These are phyloP conservation scores for Eupithecia abbreviata DNA, from an alignment of 2,888 invertebrate genomes.

Conservation along the genomic window DNA sequence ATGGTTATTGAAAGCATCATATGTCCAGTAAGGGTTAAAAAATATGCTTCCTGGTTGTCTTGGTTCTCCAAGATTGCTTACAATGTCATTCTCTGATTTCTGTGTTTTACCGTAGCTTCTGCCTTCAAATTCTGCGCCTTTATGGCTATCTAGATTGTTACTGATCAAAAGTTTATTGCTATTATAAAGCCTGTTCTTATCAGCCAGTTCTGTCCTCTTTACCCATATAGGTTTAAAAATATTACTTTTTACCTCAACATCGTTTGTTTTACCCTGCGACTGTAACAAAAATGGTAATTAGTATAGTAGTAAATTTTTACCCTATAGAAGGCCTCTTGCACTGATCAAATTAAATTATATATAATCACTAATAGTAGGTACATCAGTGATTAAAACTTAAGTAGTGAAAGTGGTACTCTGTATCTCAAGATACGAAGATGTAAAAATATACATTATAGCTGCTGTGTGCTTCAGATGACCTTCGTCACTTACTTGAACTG, in stretches of 20 bases:
- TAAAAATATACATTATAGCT: no score
- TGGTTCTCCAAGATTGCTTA: neutral
- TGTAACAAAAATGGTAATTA: neutral
- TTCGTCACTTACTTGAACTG: neutral
- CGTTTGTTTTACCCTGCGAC: neutral
- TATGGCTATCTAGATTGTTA: neutral
- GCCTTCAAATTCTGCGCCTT: neutral
- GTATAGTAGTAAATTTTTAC: no score
- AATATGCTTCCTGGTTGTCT: neutral
- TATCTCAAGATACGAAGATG: no score
- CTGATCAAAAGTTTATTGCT: neutral
- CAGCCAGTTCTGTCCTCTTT: neutral
- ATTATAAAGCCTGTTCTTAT: neutral
- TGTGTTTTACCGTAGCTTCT: neutral
- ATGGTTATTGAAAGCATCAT: neutral
- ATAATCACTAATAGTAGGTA: no score
- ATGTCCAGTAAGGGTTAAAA: neutral
- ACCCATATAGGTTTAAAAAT: neutral
- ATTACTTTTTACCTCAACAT: neutral
- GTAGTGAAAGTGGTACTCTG: no score
- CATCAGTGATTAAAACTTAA: neutral
- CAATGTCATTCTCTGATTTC: neutral
- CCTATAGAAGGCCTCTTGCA: no score
- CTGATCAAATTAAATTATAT: no score
- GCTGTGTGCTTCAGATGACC: no score